Percentiles rank a stretch among this genome's conserved stretches.
phyloP scores from a whole-genome alignment of 1,140 invertebrate species.

The Apis dorsata region DNA sequence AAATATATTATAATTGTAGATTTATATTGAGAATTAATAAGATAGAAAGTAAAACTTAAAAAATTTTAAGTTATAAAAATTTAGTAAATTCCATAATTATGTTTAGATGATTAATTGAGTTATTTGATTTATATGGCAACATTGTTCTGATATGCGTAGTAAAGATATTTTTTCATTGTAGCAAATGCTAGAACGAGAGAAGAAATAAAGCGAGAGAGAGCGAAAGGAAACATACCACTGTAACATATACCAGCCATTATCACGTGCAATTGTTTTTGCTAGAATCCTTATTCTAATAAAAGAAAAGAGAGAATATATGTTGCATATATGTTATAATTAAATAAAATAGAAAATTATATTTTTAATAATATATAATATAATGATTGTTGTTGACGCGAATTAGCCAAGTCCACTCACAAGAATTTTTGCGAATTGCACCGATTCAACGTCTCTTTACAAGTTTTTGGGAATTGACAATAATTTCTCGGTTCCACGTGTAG shows the following conservation, averaged over 20 bases:
- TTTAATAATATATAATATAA: conserved; percentile 12
- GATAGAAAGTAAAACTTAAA: neutral
- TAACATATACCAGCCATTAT: conserved; percentile 75
- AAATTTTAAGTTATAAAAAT: neutral
- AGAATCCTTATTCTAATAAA: conserved; percentile 37
- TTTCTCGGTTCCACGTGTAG: conserved; percentile 93
- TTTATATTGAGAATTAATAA: neutral
- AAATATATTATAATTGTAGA: neutral
- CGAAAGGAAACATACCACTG: conserved; percentile 69
- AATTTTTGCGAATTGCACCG: neutral
- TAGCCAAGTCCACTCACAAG: conserved; percentile 1
- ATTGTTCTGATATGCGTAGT: conserved; percentile 41
- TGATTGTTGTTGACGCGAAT: conserved; percentile 5
- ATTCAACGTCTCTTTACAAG: conserved; percentile 91
- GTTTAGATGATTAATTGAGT: conserved; percentile 18
- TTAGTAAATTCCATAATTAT: neutral
- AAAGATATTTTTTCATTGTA: conserved; percentile 48
- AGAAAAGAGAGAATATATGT: neutral
- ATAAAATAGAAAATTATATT: conserved; percentile 27
- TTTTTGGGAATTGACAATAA: conserved; percentile 93
- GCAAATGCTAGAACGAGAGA: conserved; percentile 15
- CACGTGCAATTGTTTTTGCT: conserved; percentile 35
- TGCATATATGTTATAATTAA: conserved; percentile 19
- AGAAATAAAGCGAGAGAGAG: neutral
- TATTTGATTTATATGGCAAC: conserved; percentile 44